Percentiles rank a stretch among this genome's conserved stretches.
Conservation (phyloP, 2,113 vertebrate genomes). For the Thermophis baileyi region DNA sequence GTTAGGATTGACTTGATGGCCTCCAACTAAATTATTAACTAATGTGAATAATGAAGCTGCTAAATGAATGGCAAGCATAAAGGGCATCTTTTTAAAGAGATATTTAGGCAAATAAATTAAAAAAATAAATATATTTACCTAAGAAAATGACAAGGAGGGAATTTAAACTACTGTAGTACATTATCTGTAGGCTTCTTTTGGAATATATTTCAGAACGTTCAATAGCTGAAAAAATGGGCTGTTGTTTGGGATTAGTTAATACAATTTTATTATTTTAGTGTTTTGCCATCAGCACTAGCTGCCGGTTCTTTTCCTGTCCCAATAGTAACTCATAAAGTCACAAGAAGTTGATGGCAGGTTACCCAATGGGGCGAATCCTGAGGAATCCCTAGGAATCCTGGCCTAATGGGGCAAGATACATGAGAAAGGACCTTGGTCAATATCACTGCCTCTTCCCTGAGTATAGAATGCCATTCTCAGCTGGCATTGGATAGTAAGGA, state of each 20-base stretch:
- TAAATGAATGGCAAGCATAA: neutral
- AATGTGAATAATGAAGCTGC: neutral
- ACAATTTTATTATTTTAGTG: neutral
- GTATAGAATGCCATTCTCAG: neutral
- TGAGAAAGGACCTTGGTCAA: neutral
- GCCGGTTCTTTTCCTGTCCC: neutral
- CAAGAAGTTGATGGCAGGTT: neutral
- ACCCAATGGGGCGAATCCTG: neutral
- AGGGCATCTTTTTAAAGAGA: neutral
- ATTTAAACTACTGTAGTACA: neutral
- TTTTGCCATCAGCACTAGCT: neutral
- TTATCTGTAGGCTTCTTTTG: neutral
- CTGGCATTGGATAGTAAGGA: neutral
- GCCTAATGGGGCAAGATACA: neutral
- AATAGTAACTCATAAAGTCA: neutral
- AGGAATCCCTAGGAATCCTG: neutral
- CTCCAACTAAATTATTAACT: neutral
- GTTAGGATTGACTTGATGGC: neutral
- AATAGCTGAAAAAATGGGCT: neutral
- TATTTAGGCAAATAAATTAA: neutral
- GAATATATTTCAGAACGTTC: neutral
- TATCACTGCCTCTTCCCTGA: neutral
- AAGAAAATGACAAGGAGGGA: neutral
- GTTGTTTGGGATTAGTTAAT: neutral
- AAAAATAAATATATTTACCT: neutral